phyloP scores from a whole-genome alignment of 2,797 vertebrate genomes.

The Vespertilio murinus region DNA sequence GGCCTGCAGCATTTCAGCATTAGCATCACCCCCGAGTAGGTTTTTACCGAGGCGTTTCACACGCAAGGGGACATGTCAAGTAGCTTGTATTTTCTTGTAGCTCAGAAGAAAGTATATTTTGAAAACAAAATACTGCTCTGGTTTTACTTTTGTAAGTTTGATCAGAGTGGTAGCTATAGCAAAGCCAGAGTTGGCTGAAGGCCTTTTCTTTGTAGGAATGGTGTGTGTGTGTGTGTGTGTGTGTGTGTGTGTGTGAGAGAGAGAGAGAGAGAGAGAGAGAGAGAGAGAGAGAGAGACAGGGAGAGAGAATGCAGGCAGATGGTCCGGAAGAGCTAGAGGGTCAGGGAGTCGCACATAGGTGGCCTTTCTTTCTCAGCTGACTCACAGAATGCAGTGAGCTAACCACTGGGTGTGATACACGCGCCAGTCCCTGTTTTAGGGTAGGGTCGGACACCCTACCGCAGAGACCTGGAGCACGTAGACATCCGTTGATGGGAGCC shows the following conservation, averaged over 20 bases:
- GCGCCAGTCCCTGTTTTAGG: neutral
- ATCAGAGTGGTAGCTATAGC: neutral
- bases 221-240: too few species aligned
- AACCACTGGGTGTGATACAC: neutral
- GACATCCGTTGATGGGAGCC: neutral
- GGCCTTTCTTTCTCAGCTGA: neutral
- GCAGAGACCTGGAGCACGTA: neutral
- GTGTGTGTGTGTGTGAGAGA: neutral
- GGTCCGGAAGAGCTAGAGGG: neutral
- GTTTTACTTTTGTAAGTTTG: neutral
- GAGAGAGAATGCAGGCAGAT: neutral
- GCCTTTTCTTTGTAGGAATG: neutral
- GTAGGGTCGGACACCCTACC: neutral
- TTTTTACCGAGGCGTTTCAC: neutral
- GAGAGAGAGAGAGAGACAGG: neutral
- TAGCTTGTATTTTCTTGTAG: neutral
- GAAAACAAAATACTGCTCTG: neutral
- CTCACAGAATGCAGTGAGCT: neutral
- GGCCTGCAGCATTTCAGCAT: neutral
- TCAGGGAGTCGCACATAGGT: neutral
- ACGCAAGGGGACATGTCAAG: neutral
- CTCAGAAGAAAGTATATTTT: neutral
- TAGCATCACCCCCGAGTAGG: accelerated
- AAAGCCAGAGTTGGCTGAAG: neutral
- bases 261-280: neutral